These are phyloP conservation scores for Bradypus variegatus DNA, from an alignment of 2,797 vertebrate genomes.

Conservation along the genomic window DNA sequence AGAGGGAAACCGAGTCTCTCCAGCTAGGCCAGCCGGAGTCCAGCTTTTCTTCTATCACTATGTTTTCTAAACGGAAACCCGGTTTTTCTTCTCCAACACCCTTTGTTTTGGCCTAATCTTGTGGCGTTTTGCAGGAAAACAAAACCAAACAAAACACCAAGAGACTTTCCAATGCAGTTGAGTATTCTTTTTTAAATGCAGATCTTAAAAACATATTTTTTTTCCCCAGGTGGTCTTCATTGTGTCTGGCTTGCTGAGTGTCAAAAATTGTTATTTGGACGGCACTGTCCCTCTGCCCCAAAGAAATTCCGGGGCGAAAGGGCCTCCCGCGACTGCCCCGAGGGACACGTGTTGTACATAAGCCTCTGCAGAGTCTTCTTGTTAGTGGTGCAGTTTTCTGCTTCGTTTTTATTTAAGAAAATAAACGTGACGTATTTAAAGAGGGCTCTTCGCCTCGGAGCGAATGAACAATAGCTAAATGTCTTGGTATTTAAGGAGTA, in stretches of 20 bases:
- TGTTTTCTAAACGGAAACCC: constrained; percentile 74
- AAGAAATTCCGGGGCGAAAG: constrained; percentile 56
- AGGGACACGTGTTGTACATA: constrained; percentile 65
- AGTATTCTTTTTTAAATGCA: constrained; percentile 74
- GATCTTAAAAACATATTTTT: constrained; percentile 67
- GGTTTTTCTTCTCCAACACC: constrained; percentile 68
- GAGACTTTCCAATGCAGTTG: constrained; percentile 70
- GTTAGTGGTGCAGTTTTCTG: constrained; percentile 57
- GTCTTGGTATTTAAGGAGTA: constrained; percentile 73
- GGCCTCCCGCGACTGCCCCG: constrained; percentile 50
- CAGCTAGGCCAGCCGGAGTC: constrained; percentile 65
- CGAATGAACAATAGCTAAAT: constrained; percentile 75
- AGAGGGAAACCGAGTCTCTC: constrained; percentile 42
- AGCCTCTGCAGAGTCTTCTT: constrained; percentile 64
- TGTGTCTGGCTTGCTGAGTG: constrained; percentile 75
- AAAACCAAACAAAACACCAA: background rate
- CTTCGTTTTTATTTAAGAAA: constrained; percentile 71
- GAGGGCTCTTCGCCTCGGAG: constrained; percentile 73
- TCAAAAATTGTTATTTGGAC: constrained; percentile 67
- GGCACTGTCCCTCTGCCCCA: constrained; percentile 66
- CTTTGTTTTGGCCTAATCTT: constrained; percentile 70
- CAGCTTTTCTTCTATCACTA: constrained; percentile 71
- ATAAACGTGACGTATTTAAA: constrained; percentile 72
- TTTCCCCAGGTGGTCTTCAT: constrained; percentile 69
- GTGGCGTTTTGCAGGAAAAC: constrained; percentile 70